Conservation (phyloP, 2,113 vertebrate genomes). For the Prinia subflava region DNA sequence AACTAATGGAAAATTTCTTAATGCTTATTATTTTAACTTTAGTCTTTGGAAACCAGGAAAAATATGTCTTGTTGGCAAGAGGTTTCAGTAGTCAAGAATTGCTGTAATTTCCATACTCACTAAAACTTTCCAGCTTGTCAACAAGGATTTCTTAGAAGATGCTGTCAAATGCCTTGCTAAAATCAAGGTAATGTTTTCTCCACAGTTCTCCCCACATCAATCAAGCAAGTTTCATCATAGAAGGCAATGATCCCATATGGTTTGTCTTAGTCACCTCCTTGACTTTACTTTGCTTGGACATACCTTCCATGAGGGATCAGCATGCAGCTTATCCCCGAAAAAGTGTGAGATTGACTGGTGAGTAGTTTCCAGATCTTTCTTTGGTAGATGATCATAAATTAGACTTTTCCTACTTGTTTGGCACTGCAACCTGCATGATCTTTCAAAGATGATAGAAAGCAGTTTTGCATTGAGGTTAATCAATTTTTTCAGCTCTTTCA, state of each 20-base stretch:
- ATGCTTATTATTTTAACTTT: neutral
- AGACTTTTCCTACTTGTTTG: neutral
- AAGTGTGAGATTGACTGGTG: neutral
- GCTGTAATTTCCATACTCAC: neutral
- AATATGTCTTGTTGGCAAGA: neutral
- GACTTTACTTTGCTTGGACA: neutral
- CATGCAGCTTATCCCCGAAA: neutral
- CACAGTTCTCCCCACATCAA: neutral
- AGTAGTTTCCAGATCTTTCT: neutral
- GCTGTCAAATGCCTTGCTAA: neutral
- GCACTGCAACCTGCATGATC: neutral
- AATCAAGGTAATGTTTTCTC: neutral
- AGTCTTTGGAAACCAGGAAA: neutral
- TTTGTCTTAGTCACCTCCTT: neutral
- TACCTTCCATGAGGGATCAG: neutral
- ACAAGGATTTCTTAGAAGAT: neutral
- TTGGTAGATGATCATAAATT: neutral
- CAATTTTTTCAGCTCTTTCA: neutral
- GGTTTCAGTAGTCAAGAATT: neutral
- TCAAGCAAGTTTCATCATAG: neutral
- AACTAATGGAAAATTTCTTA: neutral
- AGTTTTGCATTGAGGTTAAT: neutral
- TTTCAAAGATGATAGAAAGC: neutral
- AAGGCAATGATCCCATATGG: neutral
- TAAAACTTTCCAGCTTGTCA: neutral